phyloP scores from a whole-genome alignment of 2,797 vertebrate genomes.

The Pantherophis alleghaniensis region DNA sequence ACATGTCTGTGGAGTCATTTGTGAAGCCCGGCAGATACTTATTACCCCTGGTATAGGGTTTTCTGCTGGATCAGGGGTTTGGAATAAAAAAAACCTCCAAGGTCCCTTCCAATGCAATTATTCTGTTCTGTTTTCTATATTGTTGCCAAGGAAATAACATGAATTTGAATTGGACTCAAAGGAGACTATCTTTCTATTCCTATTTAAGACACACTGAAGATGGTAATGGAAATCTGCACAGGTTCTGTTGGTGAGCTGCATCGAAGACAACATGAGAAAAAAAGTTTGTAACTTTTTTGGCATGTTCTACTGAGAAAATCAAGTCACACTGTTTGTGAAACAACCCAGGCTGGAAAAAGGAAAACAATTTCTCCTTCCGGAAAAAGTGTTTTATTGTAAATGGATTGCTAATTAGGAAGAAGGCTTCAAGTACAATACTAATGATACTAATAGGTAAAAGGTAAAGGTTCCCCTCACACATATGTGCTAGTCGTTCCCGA shows the following conservation, averaged over 20 bases:
- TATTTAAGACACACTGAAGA: background rate
- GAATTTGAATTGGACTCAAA: background rate
- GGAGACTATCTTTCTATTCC: background rate
- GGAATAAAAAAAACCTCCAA: background rate
- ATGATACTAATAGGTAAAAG: background rate
- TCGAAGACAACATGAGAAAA: rapidly evolving
- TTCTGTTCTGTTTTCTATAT: background rate
- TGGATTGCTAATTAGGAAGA: conserved; percentile 2
- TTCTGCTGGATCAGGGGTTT: background rate
- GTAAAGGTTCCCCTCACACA: too few relatives aligned
- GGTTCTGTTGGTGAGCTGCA: rapidly evolving
- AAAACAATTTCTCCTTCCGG: rapidly evolving
- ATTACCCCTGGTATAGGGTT: background rate
- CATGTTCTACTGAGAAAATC: background rate
- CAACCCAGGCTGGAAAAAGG: rapidly evolving
- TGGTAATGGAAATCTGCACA: background rate
- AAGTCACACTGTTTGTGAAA: background rate
- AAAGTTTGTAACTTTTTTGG: background rate
- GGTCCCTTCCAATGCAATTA: background rate
- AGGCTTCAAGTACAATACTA: background rate
- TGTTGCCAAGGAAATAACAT: background rate
- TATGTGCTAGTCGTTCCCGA: too few relatives aligned
- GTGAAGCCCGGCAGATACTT: too few relatives aligned
- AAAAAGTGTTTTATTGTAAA: too few relatives aligned
- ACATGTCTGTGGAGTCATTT: too few relatives aligned